These are phyloP conservation scores for Hipparchia semele DNA, from an alignment of 2,888 invertebrate species.

Conservation along the genomic window DNA sequence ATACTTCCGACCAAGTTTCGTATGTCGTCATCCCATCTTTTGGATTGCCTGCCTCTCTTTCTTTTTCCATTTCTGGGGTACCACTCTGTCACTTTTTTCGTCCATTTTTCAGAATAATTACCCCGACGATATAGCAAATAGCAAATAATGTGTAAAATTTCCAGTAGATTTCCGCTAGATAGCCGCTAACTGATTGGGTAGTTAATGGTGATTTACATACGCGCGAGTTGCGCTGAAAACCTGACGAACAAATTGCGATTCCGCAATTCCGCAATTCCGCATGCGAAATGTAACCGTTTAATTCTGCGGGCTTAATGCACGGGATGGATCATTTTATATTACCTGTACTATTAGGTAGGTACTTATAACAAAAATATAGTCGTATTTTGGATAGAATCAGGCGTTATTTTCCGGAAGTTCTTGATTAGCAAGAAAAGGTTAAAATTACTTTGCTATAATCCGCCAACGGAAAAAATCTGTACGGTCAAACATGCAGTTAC, in stretches of 20 bases:
- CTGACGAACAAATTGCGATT: slow-evolving; percentile 24
- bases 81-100: too few relatives aligned
- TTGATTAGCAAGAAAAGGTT: too few relatives aligned
- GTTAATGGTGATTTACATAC: slow-evolving; percentile 43
- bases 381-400: too few relatives aligned
- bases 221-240: slow-evolving; percentile 41
- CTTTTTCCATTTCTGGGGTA: too few relatives aligned
- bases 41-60: too few relatives aligned
- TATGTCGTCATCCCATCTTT: too few relatives aligned
- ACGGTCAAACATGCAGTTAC: too few relatives aligned
- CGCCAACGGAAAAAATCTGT: too few relatives aligned
- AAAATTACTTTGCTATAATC: too few relatives aligned
- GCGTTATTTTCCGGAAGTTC: too few relatives aligned
- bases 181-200: slow-evolving; percentile 40
- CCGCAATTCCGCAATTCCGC: slow-evolving; percentile 23
- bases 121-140: not conserved
- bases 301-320: slow-evolving; percentile 22
- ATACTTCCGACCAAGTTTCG: too few relatives aligned
- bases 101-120: too few relatives aligned
- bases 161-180: slow-evolving; percentile 19
- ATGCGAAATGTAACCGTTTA: slow-evolving; percentile 28
- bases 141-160: slow-evolving; percentile 6
- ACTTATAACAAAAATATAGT: not conserved
- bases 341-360: not conserved
- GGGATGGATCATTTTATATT: not conserved